Percentiles rank a stretch among this genome's conserved stretches.
phyloP scores from a whole-genome alignment of 2,797 vertebrate species.

The Urosaurus nigricauda region DNA sequence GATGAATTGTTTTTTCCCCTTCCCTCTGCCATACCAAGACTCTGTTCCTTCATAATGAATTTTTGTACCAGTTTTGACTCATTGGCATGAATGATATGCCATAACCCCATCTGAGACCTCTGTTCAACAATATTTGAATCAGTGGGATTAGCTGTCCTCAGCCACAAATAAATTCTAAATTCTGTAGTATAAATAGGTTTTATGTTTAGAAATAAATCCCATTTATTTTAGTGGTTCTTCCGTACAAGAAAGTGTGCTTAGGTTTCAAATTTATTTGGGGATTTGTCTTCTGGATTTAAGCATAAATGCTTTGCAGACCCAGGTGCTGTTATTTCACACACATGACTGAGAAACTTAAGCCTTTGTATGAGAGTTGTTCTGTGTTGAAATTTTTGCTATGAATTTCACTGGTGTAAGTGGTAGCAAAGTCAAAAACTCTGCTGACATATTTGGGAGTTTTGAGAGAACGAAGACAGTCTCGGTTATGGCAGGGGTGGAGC shows the following conservation, averaged over 20 bases:
- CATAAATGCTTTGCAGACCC: background rate
- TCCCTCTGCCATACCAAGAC: constrained; percentile 3
- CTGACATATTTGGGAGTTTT: too few species aligned
- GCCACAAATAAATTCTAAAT: constrained; percentile 31
- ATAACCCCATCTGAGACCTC: background rate
- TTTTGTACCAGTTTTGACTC: constrained; percentile 34
- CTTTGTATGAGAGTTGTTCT: background rate
- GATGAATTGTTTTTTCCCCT: background rate
- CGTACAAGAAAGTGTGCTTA: constrained; percentile 6
- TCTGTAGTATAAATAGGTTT: constrained; percentile 23
- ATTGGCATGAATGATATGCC: background rate
- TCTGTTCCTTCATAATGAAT: background rate
- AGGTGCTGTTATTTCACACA: background rate
- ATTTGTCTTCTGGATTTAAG: accelerated
- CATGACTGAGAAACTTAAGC: background rate
- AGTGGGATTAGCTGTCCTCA: constrained; percentile 32
- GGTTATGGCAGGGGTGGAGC: too few species aligned
- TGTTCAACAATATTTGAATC: constrained; percentile 67
- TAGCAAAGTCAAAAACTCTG: background rate
- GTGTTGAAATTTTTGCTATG: background rate
- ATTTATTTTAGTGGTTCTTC: constrained; percentile 19
- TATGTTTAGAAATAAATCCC: background rate
- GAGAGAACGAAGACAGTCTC: too few species aligned
- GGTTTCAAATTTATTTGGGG: constrained; percentile 27
- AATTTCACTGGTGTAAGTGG: background rate